Percentiles rank a stretch among this genome's conserved stretches.
Conservation (phyloP, 2,888 invertebrate genomes). For the Agonopterix alstromeriana region DNA sequence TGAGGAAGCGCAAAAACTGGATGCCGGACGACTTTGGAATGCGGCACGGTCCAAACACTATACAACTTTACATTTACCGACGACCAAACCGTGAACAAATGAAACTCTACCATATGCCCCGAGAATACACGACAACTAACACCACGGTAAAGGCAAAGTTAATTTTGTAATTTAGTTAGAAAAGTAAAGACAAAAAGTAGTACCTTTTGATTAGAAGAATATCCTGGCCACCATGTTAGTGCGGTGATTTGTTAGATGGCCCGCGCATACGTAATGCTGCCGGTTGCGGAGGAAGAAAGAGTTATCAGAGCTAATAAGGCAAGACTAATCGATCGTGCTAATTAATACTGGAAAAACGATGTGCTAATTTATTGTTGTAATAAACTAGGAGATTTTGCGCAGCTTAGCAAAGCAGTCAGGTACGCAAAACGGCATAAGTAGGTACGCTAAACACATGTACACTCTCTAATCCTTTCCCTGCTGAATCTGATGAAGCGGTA, state of each 20-base stretch:
- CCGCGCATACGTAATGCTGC: conserved; percentile 2
- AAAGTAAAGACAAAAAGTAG: conserved; percentile 6
- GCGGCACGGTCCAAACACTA: conserved; percentile 18
- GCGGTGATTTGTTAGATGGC: conserved; percentile 4
- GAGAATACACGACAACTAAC: too few relatives aligned
- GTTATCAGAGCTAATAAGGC: too few relatives aligned
- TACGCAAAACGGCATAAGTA: too few relatives aligned
- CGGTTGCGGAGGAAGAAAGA: not conserved
- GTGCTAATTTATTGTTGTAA: too few relatives aligned
- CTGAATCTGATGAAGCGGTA: too few relatives aligned
- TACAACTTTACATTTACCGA: too few relatives aligned
- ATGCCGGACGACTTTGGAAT: conserved; percentile 42
- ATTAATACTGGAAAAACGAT: too few relatives aligned
- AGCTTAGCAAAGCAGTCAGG: too few relatives aligned
- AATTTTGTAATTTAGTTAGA: conserved; percentile 5
- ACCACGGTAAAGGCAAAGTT: not conserved
- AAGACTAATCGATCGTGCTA: too few relatives aligned
- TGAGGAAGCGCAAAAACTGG: conserved; percentile 50
- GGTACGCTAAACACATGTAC: too few relatives aligned
- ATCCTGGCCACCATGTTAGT: conserved; percentile 4
- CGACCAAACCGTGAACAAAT: not conserved
- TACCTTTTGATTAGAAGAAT: conserved; percentile 5
- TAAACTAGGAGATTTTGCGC: too few relatives aligned
- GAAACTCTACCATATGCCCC: not conserved
- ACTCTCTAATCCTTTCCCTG: too few relatives aligned